phyloP scores from a whole-genome alignment of 2,888 invertebrate genomes.

The Thereva unica region DNA sequence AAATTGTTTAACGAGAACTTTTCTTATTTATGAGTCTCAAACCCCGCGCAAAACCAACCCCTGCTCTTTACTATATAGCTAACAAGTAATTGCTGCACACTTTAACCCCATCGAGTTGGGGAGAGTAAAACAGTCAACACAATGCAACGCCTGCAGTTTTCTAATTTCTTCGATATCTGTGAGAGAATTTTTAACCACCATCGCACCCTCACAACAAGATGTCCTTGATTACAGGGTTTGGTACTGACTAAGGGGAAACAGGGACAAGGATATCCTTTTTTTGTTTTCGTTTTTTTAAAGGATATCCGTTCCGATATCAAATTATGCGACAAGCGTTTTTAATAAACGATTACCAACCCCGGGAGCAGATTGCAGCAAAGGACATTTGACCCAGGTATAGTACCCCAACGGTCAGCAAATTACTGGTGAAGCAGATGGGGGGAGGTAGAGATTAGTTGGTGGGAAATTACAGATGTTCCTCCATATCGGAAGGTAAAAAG shows the following conservation, averaged over 20 bases:
- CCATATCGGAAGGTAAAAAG: constrained; percentile 18
- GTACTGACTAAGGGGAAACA: constrained; percentile 1
- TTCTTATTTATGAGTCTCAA: constrained; percentile 23
- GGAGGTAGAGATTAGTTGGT: no score
- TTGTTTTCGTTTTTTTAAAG: constrained; percentile 26
- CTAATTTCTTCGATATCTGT: constrained; percentile 30
- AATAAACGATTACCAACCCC: constrained; percentile 19
- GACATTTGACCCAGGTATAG: neutral
- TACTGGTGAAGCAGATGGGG: neutral
- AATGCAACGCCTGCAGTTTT: constrained; percentile 30
- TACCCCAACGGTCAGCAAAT: neutral
- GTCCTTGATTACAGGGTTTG: neutral
- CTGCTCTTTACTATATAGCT: no score
- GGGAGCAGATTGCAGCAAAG: constrained; percentile 3
- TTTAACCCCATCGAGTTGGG: neutral
- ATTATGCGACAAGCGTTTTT: constrained; percentile 12
- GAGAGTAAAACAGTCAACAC: neutral
- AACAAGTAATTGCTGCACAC: no score
- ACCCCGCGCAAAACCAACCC: constrained; percentile 6
- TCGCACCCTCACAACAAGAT: neutral
- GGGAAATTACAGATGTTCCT: no score
- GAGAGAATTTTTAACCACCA: constrained; percentile 4
- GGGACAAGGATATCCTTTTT: neutral
- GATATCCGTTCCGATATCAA: neutral
- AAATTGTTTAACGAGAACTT: constrained; percentile 31